Percentiles rank a stretch among this genome's conserved stretches.
These are phyloP conservation scores for Onychorhynchus coronatus DNA, from an alignment of 2,113 vertebrate species.

Conservation along the genomic window DNA sequence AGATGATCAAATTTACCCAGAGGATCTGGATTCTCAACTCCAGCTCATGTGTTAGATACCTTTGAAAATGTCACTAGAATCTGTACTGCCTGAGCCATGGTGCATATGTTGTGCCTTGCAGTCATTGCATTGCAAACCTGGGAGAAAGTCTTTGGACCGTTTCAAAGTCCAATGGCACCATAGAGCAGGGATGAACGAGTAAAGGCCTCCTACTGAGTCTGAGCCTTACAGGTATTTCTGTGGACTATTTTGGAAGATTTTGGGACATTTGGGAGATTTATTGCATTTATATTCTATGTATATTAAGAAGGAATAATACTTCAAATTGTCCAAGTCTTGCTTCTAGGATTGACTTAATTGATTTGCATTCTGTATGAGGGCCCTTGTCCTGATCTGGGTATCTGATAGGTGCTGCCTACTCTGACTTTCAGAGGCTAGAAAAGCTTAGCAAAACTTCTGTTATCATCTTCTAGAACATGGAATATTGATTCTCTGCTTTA, in stretches of 20 bases:
- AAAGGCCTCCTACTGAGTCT: neutral
- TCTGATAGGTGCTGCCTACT: neutral
- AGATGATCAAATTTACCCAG: neutral
- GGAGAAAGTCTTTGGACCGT: neutral
- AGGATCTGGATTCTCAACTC: neutral
- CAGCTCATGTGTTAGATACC: neutral
- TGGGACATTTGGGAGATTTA: neutral
- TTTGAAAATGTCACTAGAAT: neutral
- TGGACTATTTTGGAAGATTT: neutral
- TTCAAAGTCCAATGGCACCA: neutral
- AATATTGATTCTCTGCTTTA: neutral
- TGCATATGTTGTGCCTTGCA: accelerated
- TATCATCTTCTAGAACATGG: neutral
- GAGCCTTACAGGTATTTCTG: neutral
- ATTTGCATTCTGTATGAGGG: neutral
- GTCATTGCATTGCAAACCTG: neutral
- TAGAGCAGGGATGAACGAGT: neutral
- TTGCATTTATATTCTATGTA: neutral
- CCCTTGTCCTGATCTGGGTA: neutral
- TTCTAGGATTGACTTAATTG: neutral
- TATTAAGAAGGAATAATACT: neutral
- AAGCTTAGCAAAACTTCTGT: neutral
- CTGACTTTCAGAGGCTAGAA: neutral
- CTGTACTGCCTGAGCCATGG: neutral
- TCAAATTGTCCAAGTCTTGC: neutral